Conservation (phyloP, 2,797 vertebrate genomes). For the Platalea minor region DNA sequence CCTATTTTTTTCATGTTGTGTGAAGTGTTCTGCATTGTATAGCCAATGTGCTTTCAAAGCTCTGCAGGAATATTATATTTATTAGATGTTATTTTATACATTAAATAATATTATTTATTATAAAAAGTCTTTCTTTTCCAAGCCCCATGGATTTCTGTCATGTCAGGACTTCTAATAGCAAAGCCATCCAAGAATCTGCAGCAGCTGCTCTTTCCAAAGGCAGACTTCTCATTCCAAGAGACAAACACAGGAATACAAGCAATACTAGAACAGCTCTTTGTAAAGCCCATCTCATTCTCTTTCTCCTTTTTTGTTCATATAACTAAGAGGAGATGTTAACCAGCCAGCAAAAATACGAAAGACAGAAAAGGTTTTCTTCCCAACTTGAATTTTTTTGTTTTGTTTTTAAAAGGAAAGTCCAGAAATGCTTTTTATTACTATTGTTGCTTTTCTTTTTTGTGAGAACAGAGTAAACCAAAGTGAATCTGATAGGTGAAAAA, state of each 20-base stretch:
- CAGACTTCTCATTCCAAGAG: not conserved
- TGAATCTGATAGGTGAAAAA: not conserved
- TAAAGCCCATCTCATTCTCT: not conserved
- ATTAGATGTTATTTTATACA: not conserved
- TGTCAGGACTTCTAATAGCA: not conserved
- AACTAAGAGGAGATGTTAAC: not conserved
- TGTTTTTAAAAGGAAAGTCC: not conserved
- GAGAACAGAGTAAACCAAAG: not conserved
- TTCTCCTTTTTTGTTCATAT: not conserved
- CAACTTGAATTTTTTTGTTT: not conserved
- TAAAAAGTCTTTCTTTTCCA: not conserved
- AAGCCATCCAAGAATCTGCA: not conserved
- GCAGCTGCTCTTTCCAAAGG: not conserved
- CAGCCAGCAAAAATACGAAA: not conserved
- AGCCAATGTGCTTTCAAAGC: not conserved
- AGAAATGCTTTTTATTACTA: not conserved
- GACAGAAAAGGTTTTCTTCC: not conserved
- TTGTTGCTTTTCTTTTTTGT: not conserved
- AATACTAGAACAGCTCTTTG: not conserved
- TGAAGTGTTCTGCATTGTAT: not conserved
- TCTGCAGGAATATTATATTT: not conserved
- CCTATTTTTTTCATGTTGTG: not conserved
- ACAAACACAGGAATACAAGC: not conserved
- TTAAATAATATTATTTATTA: not conserved
- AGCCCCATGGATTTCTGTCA: not conserved